Base-by-base conservation (phyloP, 2,113 vertebrate species). In the sheep (Ovis aries) region DNA sequence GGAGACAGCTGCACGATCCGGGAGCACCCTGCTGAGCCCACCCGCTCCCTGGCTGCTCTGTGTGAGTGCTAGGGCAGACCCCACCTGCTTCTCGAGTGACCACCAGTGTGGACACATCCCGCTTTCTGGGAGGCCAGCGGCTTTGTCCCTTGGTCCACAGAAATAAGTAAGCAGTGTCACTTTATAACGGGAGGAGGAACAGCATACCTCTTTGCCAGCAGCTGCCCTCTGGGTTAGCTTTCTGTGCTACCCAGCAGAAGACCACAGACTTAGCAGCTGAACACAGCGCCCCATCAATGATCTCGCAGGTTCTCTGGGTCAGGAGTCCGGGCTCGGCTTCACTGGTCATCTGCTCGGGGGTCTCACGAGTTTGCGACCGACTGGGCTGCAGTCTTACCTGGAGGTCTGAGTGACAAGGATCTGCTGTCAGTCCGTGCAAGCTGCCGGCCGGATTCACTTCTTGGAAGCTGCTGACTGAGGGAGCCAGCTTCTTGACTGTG, bases 21-120 rank as follows among this genome's bases (percentile, higher is more conserved):
- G 53, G 59, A 21, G 36, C 25, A 12, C 8, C 2, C 17, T 0
- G 31, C 17, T 0, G 33, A n/a, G 48, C 82, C 15, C 0, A 11
- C 53, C 27, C 53, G 3, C 25, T 5, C 14, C 43, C 50, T n/a
- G 29, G 45, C 59, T 31, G 25, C 3, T 43, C 55, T 53, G 52
- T 36, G 43, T 16, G 90, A 71, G 57, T 36, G 3, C 45, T 1
- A 31, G 33, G 31, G 9, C 1, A 5, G 74, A 53, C 80, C 5
- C 64, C 19, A 4, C 23, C 40, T 27, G 17, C 5, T 33, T n/a
- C 81, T 53, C 52, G 10, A 36, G 82, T 31, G 13, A 45, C 52
- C 59, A 50, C 81, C 27, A 14, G 45, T 9, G 40, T 11, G 7
- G 31, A 74, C 53, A 6, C 15, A 23, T 50, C 19, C 78, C 57